phyloP scores from a whole-genome alignment of 2,797 vertebrate species.

The Artibeus jamaicensis region DNA sequence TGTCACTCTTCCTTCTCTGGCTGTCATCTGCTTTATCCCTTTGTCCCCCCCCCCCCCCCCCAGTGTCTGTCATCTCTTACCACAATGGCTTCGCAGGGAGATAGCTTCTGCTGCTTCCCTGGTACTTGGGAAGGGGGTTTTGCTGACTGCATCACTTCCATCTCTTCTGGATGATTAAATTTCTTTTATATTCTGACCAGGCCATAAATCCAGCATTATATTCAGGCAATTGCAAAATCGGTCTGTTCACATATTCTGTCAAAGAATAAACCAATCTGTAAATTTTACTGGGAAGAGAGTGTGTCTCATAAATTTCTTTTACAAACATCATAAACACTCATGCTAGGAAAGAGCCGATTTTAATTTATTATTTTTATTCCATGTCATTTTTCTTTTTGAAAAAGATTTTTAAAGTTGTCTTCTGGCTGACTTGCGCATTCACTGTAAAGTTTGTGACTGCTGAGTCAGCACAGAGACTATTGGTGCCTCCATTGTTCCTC shows the following conservation, averaged over 20 bases:
- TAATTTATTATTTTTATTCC: conserved; percentile 58
- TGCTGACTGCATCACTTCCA: conserved; percentile 39
- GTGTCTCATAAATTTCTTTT: conserved; percentile 66
- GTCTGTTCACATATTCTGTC: conserved; percentile 63
- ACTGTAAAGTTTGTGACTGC: neutral
- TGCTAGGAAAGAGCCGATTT: conserved; percentile 36
- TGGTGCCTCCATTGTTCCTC: neutral
- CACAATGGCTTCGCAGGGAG: neutral
- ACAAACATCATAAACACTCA: conserved; percentile 56
- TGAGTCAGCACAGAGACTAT: neutral
- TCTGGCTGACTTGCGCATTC: neutral
- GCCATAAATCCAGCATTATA: conserved; percentile 62
- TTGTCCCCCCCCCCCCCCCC: neutral
- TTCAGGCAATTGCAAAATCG: conserved; percentile 55
- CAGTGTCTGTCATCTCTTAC: neutral
- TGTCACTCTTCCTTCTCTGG: neutral
- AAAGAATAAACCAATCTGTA: conserved; percentile 64
- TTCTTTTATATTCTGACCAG: conserved; percentile 40
- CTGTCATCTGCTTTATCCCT: neutral
- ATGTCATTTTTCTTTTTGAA: neutral
- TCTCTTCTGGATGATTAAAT: conserved; percentile 53
- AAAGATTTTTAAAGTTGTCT: conserved; percentile 2
- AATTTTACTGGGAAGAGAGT: conserved; percentile 49
- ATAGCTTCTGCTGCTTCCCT: neutral
- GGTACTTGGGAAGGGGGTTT: neutral